Conservation (phyloP, 37 sponge, comb jelly and placozoan genomes). For the Halichondria panicea region DNA sequence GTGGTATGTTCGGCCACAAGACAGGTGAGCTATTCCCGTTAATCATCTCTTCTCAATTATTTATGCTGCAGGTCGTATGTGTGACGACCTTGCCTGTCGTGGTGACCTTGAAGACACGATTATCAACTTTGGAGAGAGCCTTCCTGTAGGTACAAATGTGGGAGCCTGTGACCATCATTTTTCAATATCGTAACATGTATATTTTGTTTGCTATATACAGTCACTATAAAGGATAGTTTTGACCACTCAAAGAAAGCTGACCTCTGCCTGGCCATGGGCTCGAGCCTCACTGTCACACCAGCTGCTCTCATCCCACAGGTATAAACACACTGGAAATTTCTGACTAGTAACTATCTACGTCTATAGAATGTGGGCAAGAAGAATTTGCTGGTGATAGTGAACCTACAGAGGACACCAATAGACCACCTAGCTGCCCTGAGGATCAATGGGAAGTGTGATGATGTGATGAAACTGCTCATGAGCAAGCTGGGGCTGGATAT, state of each 20-base stretch:
- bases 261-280: conserved; percentile 75
- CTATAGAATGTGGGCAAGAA: conserved; percentile 19
- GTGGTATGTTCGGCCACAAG: no score
- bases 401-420: conserved; percentile 70
- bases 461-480: conserved; percentile 54
- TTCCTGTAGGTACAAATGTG: conserved; percentile 75
- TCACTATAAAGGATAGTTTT: conserved; percentile 52
- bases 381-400: conserved; percentile 74
- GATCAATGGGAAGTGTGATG: conserved; percentile 74
- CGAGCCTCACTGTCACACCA: conserved; percentile 78
- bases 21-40: background rate
- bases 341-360: no score
- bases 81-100: conserved; percentile 64
- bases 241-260: conserved; percentile 66
- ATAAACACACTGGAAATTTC: background rate
- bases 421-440: conserved; percentile 54
- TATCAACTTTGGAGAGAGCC: conserved; percentile 84
- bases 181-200: no score
- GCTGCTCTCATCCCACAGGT: conserved; percentile 75
- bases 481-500: conserved; percentile 56
- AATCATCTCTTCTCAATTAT: background rate
- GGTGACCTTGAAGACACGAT: conserved; percentile 62
- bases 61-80: conserved; percentile 44
- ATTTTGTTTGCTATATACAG: conserved; percentile 5
- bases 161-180: no score